Evolutionary conservation across 2,888 invertebrate species (phyloP).

Genomic region (Callimorpha dominula): DNA sequence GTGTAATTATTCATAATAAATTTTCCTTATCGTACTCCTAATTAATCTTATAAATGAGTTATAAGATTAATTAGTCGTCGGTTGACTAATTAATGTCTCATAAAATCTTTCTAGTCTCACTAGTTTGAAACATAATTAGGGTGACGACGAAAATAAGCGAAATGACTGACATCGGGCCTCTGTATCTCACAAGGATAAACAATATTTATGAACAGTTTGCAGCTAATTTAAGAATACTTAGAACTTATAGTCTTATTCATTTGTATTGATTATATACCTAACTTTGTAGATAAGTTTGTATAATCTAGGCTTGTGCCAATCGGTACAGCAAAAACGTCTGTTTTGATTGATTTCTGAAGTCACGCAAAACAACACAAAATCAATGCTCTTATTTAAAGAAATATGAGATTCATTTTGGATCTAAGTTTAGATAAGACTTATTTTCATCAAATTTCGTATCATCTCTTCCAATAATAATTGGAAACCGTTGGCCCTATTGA

Average conservation of each 20-base stretch:
- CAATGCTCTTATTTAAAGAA: background rate
- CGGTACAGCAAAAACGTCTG: no score
- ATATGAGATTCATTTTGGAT: background rate
- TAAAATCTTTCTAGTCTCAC: background rate
- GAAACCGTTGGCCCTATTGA: background rate
- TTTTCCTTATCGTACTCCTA: conserved; percentile 30
- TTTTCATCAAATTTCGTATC: background rate
- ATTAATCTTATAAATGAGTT: conserved; percentile 14
- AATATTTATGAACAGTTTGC: background rate
- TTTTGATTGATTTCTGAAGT: no score
- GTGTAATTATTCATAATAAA: conserved; percentile 48
- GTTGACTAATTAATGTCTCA: conserved; percentile 2
- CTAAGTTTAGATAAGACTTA: background rate
- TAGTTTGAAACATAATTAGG: background rate
- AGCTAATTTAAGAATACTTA: background rate
- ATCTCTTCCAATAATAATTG: background rate
- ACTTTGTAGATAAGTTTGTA: no score
- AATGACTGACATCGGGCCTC: background rate
- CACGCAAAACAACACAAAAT: background rate
- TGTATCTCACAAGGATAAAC: background rate
- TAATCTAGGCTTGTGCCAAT: no score
- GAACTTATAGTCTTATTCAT: background rate
- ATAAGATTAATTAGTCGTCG: conserved; percentile 29
- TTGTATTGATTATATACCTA: background rate
- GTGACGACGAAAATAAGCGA: background rate